Evolutionary conservation across 2,113 vertebrate species (phyloP).

Genomic region (Ammodytes dubius): DNA sequence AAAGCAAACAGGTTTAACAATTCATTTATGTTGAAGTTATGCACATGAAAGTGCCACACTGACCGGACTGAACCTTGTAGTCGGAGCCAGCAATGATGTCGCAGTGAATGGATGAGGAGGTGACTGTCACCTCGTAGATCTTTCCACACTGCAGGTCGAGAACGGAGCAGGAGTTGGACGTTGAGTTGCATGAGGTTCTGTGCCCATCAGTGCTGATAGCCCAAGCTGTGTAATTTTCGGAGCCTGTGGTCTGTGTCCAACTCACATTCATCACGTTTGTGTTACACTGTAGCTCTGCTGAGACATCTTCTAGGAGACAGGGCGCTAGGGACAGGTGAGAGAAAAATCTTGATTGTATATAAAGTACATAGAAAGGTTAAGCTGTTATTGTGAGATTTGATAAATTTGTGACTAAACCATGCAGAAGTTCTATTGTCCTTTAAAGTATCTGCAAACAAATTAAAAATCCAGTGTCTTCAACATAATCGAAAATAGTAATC

Average conservation of each 20-base stretch:
- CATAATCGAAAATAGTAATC: no score
- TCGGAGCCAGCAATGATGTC: slow-evolving; percentile 63
- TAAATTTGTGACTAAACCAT: background rate
- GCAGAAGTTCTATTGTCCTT: background rate
- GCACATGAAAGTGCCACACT: slow-evolving; percentile 11
- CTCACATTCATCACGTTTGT: slow-evolving; percentile 70
- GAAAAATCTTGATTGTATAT: background rate
- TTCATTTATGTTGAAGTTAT: background rate
- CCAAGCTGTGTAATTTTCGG: slow-evolving; percentile 74
- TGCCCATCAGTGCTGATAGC: slow-evolving; percentile 66
- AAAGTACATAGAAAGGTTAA: background rate
- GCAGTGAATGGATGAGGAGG: slow-evolving; percentile 68
- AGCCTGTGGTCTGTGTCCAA: slow-evolving; percentile 58
- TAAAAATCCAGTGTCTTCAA: no score
- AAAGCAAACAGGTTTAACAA: background rate
- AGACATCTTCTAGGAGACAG: slow-evolving; percentile 67
- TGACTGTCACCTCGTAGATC: slow-evolving; percentile 70
- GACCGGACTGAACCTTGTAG: slow-evolving; percentile 74
- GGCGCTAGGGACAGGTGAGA: slow-evolving; percentile 59
- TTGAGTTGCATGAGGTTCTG: slow-evolving; percentile 70
- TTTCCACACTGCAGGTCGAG: slow-evolving; percentile 67
- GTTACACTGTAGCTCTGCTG: slow-evolving; percentile 65
- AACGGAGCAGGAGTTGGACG: slow-evolving; percentile 69
- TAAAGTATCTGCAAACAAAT: no score
- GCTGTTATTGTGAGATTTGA: background rate